Conservation (phyloP, 2,797 vertebrate species). For the Eremophila alpestris region DNA sequence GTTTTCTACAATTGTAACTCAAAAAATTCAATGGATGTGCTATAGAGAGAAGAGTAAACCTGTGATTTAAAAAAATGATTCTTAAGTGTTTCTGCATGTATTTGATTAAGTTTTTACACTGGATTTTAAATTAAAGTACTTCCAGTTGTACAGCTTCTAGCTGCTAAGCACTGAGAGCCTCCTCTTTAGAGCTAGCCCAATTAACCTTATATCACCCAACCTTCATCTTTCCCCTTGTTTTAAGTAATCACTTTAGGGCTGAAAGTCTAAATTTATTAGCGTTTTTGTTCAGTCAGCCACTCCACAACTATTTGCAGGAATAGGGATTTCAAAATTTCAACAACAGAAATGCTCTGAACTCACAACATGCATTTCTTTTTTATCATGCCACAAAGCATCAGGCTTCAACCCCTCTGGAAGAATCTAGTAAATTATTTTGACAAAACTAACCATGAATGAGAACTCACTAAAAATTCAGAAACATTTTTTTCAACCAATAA, state of each 20-base stretch:
- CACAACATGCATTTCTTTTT: neutral
- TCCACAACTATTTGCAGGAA: neutral
- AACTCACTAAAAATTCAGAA: slow-evolving; percentile 12
- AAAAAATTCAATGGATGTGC: neutral
- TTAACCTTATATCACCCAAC: neutral
- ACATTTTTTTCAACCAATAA: neutral
- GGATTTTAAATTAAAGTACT: slow-evolving; percentile 10
- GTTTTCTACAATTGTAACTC: neutral
- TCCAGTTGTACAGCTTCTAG: neutral
- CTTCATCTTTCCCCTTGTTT: neutral
- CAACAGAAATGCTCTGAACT: neutral
- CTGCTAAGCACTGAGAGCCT: neutral
- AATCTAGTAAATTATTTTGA: neutral
- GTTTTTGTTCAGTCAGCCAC: neutral
- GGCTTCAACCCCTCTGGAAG: neutral
- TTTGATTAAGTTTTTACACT: neutral
- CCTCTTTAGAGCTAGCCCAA: neutral
- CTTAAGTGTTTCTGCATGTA: neutral
- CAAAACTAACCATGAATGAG: neutral
- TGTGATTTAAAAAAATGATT: neutral
- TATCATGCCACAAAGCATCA: neutral
- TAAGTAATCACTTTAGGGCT: neutral
- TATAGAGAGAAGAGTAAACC: neutral
- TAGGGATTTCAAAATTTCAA: neutral
- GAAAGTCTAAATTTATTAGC: neutral